Conservation (phyloP, 2,797 vertebrate genomes). For the Myotis myotis region DNA sequence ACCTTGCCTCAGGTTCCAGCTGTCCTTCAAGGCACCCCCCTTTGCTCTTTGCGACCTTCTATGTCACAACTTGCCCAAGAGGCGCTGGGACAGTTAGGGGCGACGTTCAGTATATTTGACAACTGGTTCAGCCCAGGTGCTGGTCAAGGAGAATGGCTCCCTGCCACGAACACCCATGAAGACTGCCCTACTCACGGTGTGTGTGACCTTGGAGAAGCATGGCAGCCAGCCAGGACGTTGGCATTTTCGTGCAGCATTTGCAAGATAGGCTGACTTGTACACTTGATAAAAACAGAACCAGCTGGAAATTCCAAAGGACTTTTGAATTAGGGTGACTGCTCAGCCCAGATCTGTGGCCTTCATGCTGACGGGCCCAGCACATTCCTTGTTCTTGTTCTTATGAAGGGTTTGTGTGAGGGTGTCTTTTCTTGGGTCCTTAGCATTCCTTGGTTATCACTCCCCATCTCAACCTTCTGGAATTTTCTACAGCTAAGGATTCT, state of each 20-base stretch:
- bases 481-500: background rate
- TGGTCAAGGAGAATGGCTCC: background rate
- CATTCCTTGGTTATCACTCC: background rate
- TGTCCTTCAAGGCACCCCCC: background rate
- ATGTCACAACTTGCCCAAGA: background rate
- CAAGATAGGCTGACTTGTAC: slow-evolving; percentile 35
- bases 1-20: background rate
- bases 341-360: background rate
- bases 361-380: background rate
- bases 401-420: background rate
- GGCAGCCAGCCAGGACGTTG: background rate
- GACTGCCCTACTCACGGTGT: fast-evolving
- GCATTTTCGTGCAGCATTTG: slow-evolving; percentile 19
- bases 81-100: background rate
- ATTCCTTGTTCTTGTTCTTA: background rate
- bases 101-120: background rate
- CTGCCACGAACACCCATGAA: background rate
- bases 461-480: background rate
- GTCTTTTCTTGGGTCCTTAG: background rate
- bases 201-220: background rate
- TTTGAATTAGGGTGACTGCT: background rate
- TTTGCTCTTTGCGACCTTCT: background rate
- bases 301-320: slow-evolving; percentile 11
- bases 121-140: background rate
- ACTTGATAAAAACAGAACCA: background rate